A percentile compares a stretch with the other conserved stretches of the same genome.
These are phyloP conservation scores for Dolichoris vasculosae DNA, from an alignment of 1,140 invertebrate species.

Conservation along the genomic window DNA sequence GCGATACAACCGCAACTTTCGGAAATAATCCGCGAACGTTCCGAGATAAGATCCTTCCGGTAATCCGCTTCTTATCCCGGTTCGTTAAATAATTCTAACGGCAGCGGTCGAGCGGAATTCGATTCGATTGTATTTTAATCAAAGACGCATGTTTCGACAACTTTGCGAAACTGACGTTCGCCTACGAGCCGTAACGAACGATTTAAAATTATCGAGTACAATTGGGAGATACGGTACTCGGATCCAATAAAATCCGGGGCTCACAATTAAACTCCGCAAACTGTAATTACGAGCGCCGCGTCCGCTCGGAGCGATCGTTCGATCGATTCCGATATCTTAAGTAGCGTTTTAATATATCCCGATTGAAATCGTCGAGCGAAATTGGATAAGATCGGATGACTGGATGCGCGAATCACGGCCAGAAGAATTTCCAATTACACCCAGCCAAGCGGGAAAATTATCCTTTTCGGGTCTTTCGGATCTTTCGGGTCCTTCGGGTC, in stretches of 20 bases:
- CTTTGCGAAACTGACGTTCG: not conserved
- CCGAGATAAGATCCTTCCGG: not conserved
- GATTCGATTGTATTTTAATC: not conserved
- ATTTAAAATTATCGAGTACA: slow-evolving; percentile 15
- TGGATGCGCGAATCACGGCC: not conserved
- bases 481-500: no score
- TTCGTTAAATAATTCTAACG: not conserved
- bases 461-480: not conserved
- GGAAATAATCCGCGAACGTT: not conserved
- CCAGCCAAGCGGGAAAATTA: no score
- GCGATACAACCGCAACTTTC: not conserved
- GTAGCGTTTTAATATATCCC: not conserved
- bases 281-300: not conserved
- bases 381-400: slow-evolving; percentile 1
- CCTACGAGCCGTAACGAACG: not conserved
- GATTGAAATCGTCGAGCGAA: not conserved
- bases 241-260: not conserved
- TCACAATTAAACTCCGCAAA: not conserved
- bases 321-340: not conserved
- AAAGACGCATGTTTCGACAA: not conserved
- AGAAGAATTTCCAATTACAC: slow-evolving; percentile 1
- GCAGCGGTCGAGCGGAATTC: not conserved
- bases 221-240: not conserved
- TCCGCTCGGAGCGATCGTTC: not conserved
- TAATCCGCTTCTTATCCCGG: not conserved